Conservation (phyloP, 2,113 vertebrate species). For the Paramormyrops kingsleyae region DNA sequence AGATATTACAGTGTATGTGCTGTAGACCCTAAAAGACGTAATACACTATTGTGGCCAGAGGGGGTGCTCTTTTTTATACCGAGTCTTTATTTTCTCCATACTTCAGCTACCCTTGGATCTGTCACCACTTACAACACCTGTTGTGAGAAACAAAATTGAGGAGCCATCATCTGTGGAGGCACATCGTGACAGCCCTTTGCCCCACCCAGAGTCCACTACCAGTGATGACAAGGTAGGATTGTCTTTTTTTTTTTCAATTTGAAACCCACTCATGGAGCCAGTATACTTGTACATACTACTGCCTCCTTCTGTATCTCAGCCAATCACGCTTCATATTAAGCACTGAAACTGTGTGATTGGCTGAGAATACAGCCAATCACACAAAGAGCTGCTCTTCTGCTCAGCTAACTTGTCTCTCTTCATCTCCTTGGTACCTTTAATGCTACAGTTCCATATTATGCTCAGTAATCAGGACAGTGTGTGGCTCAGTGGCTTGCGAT, state of each 20-base stretch:
- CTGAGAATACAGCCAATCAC: background rate
- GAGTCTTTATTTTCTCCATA: slow-evolving; percentile 15
- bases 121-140: slow-evolving; percentile 89
- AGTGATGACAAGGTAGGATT: slow-evolving; percentile 83
- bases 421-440: background rate
- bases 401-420: background rate
- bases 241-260: background rate
- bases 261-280: background rate
- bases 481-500: background rate
- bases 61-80: background rate
- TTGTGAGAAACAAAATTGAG: slow-evolving; percentile 91
- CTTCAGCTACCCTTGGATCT: slow-evolving; percentile 89
- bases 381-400: background rate
- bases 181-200: slow-evolving; percentile 89
- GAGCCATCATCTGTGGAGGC: slow-evolving; percentile 74
- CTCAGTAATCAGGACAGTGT: background rate
- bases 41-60: background rate
- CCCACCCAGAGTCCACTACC: slow-evolving; percentile 95
- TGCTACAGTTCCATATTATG: background rate
- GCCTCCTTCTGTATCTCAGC: background rate
- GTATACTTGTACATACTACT: background rate
- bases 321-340: background rate
- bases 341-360: background rate
- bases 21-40: background rate
- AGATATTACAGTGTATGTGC: background rate